phyloP scores from a whole-genome alignment of 2,797 vertebrate genomes.

The Phyllotis vaccarum region DNA sequence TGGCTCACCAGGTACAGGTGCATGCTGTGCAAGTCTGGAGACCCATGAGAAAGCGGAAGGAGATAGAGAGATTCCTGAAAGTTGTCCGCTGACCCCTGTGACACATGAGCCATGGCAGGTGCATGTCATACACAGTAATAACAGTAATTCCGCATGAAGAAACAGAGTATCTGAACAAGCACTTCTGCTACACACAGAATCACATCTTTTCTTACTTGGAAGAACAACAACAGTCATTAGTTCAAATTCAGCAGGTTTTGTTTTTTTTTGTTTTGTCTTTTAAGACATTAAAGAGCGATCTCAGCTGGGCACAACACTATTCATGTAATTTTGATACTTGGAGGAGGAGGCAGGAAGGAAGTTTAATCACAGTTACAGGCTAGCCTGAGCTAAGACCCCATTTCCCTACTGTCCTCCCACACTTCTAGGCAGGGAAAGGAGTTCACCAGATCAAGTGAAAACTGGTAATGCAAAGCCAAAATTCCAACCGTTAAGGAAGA shows the following conservation, averaged over 20 bases:
- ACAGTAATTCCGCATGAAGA: not conserved
- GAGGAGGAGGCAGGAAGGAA: not conserved
- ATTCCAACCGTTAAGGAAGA: not conserved
- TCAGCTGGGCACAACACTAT: not conserved
- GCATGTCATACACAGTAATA: not conserved
- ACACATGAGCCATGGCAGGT: not conserved
- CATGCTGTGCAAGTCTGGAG: not conserved
- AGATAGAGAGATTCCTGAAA: not conserved
- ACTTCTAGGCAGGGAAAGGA: not conserved
- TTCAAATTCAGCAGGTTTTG: not conserved
- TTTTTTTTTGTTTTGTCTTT: not conserved
- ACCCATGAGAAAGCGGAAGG: not conserved
- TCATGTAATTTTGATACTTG: not conserved
- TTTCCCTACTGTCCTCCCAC: not conserved
- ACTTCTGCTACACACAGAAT: not conserved
- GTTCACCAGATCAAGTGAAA: not conserved
- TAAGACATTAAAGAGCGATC: constrained; percentile 35
- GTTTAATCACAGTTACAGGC: not conserved
- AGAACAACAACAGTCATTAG: not conserved
- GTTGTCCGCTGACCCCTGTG: not conserved
- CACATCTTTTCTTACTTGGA: not conserved
- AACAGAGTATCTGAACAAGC: not conserved
- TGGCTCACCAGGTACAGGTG: not conserved
- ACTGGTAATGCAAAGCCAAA: not conserved
- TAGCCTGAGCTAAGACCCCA: not conserved